Evolutionary conservation across 2,888 invertebrate genomes (phyloP).

Genomic region (Drosophila longiperda): DNA sequence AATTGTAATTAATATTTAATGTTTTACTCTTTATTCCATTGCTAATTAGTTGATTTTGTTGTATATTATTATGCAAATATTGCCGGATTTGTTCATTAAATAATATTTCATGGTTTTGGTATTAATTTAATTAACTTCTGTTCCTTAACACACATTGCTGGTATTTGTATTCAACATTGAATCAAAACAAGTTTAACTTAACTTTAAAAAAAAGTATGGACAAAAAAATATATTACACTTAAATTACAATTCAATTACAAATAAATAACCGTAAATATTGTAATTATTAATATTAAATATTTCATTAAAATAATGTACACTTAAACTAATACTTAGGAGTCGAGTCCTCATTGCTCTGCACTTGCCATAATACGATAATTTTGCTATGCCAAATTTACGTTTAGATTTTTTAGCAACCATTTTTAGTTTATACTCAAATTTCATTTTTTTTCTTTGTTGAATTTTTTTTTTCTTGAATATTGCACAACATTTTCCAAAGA

Average conservation of each 20-base stretch:
- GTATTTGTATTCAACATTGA: slow-evolving; percentile 44
- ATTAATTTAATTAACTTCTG: slow-evolving; percentile 48
- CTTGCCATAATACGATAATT: slow-evolving; percentile 34
- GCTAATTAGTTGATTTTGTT: slow-evolving; percentile 53
- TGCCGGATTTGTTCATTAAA: slow-evolving; percentile 58
- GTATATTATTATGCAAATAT: slow-evolving; percentile 71
- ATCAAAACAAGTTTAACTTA: slow-evolving; percentile 56
- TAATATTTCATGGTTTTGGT: slow-evolving; percentile 38
- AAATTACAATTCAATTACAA: slow-evolving; percentile 70
- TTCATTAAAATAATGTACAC: slow-evolving; percentile 49
- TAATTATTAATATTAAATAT: slow-evolving; percentile 34
- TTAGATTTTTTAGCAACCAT: slow-evolving; percentile 24
- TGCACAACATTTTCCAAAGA: slow-evolving; percentile 58
- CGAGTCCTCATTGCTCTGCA: slow-evolving; percentile 61
- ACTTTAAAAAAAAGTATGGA: slow-evolving; percentile 28
- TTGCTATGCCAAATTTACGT: slow-evolving; percentile 47
- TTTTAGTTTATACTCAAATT: slow-evolving; percentile 5
- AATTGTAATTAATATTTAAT: slow-evolving; percentile 29
- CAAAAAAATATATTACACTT: slow-evolving; percentile 62
- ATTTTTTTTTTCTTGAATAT: slow-evolving; percentile 29
- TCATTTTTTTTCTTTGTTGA: slow-evolving; percentile 23
- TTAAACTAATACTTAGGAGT: slow-evolving; percentile 63
- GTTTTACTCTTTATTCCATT: slow-evolving; percentile 61
- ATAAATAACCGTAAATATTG: slow-evolving; percentile 71
- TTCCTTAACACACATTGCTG: slow-evolving; percentile 54